phyloP scores from a whole-genome alignment of 2,797 vertebrate genomes.

The Columba guinea region DNA sequence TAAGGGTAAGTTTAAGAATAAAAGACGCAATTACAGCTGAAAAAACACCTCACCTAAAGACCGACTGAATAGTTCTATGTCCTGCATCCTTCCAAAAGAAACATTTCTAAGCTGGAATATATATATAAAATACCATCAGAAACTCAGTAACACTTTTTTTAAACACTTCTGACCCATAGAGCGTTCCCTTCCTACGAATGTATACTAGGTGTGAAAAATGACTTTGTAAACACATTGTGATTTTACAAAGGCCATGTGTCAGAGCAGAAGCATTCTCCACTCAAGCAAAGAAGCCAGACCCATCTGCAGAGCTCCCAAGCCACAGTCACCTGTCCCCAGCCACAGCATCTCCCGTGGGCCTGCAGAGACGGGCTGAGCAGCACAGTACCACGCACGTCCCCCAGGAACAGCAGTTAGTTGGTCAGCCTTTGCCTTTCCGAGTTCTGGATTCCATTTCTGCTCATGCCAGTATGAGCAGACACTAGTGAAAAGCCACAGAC shows the following conservation, averaged over 20 bases:
- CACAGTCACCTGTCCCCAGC: not conserved
- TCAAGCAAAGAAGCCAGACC: not conserved
- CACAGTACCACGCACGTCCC: not conserved
- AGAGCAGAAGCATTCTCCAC: not conserved
- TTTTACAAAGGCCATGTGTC: not conserved
- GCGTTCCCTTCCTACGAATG: not conserved
- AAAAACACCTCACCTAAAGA: constrained; percentile 42
- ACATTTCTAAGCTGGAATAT: constrained; percentile 14
- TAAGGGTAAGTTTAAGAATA: constrained; percentile 34
- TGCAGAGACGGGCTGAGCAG: not conserved
- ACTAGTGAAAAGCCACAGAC: not conserved
- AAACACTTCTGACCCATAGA: not conserved
- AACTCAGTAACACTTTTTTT: not conserved
- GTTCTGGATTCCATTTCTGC: not conserved
- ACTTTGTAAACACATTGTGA: not conserved
- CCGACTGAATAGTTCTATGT: not conserved
- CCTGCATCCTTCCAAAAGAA: constrained; percentile 38
- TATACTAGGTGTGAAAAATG: not conserved
- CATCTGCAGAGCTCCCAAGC: not conserved
- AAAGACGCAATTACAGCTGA: constrained; percentile 52
- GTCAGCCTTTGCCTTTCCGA: not conserved
- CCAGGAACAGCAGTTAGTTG: not conserved
- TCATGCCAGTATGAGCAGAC: not conserved
- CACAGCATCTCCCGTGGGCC: not conserved
- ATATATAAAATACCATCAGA: constrained; percentile 25